Evolutionary conservation across 1,140 invertebrate species (phyloP).

Genomic region (Lineus longissimus): DNA sequence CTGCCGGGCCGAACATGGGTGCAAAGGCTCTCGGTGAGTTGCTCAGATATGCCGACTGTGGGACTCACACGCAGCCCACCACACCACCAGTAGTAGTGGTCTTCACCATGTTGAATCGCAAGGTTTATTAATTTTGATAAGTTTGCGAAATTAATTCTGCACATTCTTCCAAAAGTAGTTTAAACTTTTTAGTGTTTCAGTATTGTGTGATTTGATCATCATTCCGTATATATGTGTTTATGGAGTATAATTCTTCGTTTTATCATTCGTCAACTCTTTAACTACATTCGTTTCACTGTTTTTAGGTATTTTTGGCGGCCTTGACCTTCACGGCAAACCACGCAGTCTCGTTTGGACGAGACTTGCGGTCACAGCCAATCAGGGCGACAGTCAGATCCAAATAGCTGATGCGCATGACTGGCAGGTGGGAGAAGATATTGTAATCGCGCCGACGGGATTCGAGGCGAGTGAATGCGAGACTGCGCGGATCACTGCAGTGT

Average conservation of each 20-base stretch:
- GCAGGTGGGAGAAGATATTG: slow-evolving; percentile 40
- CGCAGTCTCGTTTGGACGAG: slow-evolving; percentile 34
- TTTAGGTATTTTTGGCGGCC: slow-evolving; percentile 43
- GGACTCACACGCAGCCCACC: no score
- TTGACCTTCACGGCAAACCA: slow-evolving; percentile 46
- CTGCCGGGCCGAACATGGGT: slow-evolving; percentile 31
- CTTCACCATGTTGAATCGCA: no score
- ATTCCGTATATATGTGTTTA: no score
- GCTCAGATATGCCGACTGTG: neutral
- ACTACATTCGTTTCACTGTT: neutral
- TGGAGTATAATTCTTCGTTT: no score
- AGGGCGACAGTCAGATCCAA: slow-evolving; percentile 31
- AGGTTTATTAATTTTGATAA: no score
- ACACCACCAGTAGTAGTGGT: no score
- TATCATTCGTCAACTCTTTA: no score
- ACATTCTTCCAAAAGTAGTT: no score
- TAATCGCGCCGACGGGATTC: slow-evolving; percentile 43
- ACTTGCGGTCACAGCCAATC: slow-evolving; percentile 28
- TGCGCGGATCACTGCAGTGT: slow-evolving; percentile 32
- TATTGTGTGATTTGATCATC: no score
- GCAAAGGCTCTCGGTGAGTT: slow-evolving; percentile 34
- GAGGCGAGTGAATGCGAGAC: slow-evolving; percentile 43
- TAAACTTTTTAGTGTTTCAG: no score
- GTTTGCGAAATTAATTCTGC: no score
- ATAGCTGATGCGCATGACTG: slow-evolving; percentile 35